Base-by-base conservation (phyloP, 2,113 vertebrate species). In the Poicephalus meyeri region DNA sequence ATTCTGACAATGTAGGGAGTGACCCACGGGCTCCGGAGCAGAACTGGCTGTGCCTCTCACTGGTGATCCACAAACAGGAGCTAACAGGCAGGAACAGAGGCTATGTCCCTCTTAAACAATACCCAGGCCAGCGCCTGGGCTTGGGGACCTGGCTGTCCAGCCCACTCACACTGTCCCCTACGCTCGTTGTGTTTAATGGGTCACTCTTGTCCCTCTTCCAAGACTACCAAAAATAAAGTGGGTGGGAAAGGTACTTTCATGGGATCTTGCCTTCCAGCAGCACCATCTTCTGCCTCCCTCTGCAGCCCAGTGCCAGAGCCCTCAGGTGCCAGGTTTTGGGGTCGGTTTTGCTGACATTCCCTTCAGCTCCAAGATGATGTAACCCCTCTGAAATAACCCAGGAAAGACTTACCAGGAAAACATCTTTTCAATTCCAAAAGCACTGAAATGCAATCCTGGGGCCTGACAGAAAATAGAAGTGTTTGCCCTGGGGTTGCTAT, bases 1-100 rank as follows among this genome's bases (percentile, higher is more conserved):
- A 42, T 63, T 80, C 41, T 37, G 80, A 95, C 95, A 96, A 93
- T 94, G 80, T 46, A 74, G 92, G 96, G 94, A 93, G 92, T 55
- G 83, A 83, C 79, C 82, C 10, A 1, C 0, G 1, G 33, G 58
- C 28, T 83, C 52, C 39, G 1, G 3, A 50, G 37, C 31, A 80
- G 92, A 93, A 95, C 94, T 46, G 94, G 80, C 88, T 0, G 58
- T 95, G 88, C 96, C 1, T 1, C 60, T 86, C 73, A 33, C 41
- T 8, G 2, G 35, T 73, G 71, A 88, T 53, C 64, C 66, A 72
- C 86, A 78, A 80, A 69, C 88, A 70, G 71, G 35, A 93, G n/a
- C 8, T 3, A 86, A 35, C 29, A 19, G 68, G 76, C 68, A 73
- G 72, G 94, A 86, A 96, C 37, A 3, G 86, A 95, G 83, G 17